A percentile compares a stretch with the other conserved stretches of the same genome.
These are phyloP conservation scores for Tinea pellionella DNA, from an alignment of 2,888 invertebrate species.

Conservation along the genomic window DNA sequence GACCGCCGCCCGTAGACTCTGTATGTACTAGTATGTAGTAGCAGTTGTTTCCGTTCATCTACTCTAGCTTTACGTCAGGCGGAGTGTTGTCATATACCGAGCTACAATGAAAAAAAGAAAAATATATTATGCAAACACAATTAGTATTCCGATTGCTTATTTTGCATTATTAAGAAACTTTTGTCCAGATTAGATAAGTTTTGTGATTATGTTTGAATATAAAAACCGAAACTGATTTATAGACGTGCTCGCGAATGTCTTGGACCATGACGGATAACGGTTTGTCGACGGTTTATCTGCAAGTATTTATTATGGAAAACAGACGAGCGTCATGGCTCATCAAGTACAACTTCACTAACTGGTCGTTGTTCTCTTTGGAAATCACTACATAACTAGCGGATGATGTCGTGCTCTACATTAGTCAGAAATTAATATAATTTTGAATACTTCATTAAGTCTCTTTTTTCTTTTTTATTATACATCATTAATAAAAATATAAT, in stretches of 20 bases:
- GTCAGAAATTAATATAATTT: not conserved
- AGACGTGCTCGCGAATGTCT: conserved; percentile 20
- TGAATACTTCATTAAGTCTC: not conserved
- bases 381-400: conserved; percentile 15
- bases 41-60: no score
- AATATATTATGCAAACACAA: not conserved
- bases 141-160: not conserved
- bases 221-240: conserved; percentile 33
- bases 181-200: conserved; percentile 5
- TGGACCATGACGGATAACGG: conserved; percentile 42
- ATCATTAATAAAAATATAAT: not conserved
- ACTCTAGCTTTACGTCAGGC: no score
- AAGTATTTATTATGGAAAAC: conserved; percentile 42
- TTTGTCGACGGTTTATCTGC: conserved; percentile 22
- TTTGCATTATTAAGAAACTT: conserved; percentile 7
- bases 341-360: conserved; percentile 20
- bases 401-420: conserved; percentile 20
- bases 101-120: no score
- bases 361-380: conserved; percentile 1
- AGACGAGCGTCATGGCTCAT: conserved; percentile 35
- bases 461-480: not conserved
- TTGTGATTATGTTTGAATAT: not conserved
- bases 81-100: no score
- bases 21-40: no score
- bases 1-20: no score